These are phyloP conservation scores for Dendroctonus valens DNA, from an alignment of 1,140 invertebrate species.

Conservation along the genomic window DNA sequence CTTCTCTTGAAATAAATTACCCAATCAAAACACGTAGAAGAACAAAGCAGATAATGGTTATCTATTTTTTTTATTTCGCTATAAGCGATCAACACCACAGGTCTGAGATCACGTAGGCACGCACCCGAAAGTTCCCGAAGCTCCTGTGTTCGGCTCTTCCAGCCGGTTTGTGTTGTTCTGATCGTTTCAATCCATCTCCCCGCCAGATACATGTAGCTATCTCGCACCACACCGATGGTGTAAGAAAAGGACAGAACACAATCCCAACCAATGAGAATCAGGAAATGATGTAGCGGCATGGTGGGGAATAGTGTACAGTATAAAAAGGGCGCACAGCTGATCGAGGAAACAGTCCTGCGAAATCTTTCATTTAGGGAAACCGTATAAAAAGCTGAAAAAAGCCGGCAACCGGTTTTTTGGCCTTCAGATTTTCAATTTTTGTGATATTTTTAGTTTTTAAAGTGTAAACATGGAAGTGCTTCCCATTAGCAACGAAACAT, in stretches of 20 bases:
- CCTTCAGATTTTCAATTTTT: slow-evolving; percentile 24
- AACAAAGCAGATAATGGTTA: slow-evolving; percentile 29
- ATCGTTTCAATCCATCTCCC: too few species aligned
- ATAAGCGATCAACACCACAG: slow-evolving; percentile 22
- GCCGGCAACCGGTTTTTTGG: slow-evolving; percentile 35
- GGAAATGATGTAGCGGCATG: not conserved
- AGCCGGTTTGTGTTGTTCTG: slow-evolving; percentile 12
- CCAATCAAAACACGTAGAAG: slow-evolving; percentile 17
- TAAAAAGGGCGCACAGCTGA: slow-evolving; percentile 34
- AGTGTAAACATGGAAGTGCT: slow-evolving; percentile 37
- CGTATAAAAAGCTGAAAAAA: slow-evolving; percentile 12
- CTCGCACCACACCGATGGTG: too few species aligned
- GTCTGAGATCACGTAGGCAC: slow-evolving; percentile 34
- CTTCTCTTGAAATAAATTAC: slow-evolving; percentile 15
- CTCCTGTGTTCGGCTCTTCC: slow-evolving; percentile 6
- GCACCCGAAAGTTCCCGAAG: not conserved
- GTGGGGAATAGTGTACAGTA: slow-evolving; percentile 30
- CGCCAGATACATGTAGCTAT: too few species aligned
- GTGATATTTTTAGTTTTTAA: slow-evolving; percentile 26
- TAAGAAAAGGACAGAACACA: not conserved
- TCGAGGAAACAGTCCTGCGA: slow-evolving; percentile 22
- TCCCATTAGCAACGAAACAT: slow-evolving; percentile 34
- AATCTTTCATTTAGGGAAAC: not conserved
- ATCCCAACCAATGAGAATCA: not conserved
- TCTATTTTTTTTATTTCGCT: slow-evolving; percentile 20